A percentile compares a stretch with the other conserved stretches of the same genome.
Conservation (phyloP, 2,888 invertebrate genomes). For the Nowickia ferox region DNA sequence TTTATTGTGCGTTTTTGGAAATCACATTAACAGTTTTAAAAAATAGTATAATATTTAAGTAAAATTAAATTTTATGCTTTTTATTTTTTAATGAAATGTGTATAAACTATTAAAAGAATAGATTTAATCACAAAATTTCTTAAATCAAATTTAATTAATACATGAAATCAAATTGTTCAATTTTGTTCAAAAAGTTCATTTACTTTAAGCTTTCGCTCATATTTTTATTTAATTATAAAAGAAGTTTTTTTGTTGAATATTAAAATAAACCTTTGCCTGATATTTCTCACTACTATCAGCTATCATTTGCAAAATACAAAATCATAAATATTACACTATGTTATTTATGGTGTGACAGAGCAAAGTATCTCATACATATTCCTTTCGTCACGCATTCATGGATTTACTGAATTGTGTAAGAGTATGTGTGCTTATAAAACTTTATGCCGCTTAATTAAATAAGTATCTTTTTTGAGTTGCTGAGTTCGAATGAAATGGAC, state of each 20-base stretch:
- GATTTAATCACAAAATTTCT: too few relatives aligned
- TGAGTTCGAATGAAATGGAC: slow-evolving; percentile 36
- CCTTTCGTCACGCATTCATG: slow-evolving; percentile 3
- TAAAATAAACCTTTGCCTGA: slow-evolving; percentile 2
- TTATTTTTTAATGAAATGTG: too few relatives aligned
- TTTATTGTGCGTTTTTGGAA: too few relatives aligned
- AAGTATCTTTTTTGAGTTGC: slow-evolving; percentile 30
- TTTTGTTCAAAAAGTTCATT: background rate
- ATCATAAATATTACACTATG: background rate
- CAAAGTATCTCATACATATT: slow-evolving; percentile 30
- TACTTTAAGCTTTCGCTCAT: slow-evolving; percentile 8
- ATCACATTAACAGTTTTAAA: too few relatives aligned
- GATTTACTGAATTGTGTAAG: slow-evolving; percentile 6
- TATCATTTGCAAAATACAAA: slow-evolving; percentile 23
- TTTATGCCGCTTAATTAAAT: slow-evolving; percentile 48
- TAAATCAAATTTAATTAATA: too few relatives aligned
- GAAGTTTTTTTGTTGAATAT: background rate
- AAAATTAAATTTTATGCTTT: background rate
- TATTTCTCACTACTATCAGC: slow-evolving; percentile 46
- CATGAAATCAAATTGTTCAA: too few relatives aligned
- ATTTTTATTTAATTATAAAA: background rate
- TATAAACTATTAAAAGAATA: too few relatives aligned
- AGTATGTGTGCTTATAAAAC: slow-evolving; percentile 12
- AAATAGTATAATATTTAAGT: too few relatives aligned
- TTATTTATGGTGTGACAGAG: slow-evolving; percentile 34